Evolutionary conservation across 1,140 invertebrate species (phyloP).

Genomic region (Pemphigus obesinymphae): DNA sequence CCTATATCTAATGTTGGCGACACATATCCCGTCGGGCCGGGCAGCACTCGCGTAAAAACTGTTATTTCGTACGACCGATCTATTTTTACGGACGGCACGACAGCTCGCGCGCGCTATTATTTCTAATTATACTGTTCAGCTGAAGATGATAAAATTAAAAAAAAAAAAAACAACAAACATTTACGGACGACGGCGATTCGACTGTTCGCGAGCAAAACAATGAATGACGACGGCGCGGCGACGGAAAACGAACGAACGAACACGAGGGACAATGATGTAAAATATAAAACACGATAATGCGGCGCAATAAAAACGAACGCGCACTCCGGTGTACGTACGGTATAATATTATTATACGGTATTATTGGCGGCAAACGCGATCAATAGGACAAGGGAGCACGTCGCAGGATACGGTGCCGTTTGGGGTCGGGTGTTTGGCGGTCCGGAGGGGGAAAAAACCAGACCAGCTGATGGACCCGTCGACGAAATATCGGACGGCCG

Average conservation of each 20-base stretch:
- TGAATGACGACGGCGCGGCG: background rate
- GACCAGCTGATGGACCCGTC: conserved; percentile 2
- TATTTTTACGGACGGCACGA: conserved; percentile 25
- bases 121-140: conserved; percentile 37
- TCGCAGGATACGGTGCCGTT: conserved; percentile 17
- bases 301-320: conserved; percentile 24
- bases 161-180: too few relatives aligned
- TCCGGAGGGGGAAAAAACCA: background rate
- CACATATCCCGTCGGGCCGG: background rate
- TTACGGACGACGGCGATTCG: background rate
- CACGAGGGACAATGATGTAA: background rate
- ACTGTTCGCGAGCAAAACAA: background rate
- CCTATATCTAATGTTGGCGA: background rate
- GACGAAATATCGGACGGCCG: background rate
- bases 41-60: background rate
- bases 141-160: background rate
- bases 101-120: background rate
- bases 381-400: conserved; percentile 38
- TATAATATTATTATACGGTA: background rate
- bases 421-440: background rate
- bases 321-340: background rate
- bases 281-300: background rate
- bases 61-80: background rate
- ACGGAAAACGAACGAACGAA: background rate
- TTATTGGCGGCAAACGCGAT: conserved; percentile 35